Base-by-base conservation (phyloP, 2,888 invertebrate genomes). In the Cataglyphis cursor region DNA sequence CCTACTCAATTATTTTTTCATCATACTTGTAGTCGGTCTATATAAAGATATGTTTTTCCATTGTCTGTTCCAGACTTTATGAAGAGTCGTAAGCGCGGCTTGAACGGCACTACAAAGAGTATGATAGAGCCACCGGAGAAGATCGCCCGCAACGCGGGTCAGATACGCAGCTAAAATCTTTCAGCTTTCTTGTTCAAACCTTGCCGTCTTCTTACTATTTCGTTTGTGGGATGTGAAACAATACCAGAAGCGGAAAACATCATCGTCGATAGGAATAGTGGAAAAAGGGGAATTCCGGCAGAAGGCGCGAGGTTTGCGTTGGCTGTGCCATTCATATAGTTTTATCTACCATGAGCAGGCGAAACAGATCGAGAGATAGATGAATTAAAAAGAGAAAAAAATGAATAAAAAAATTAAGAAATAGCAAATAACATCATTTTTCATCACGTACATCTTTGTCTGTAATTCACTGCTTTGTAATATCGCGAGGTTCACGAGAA, bases 61-160 rank as follows among this genome's bases (percentile, higher is more conserved):
- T 95, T 89, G 90, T 91, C 89, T 93, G 94, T 91, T 96, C 51
- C 96, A 97, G 97, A 97, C 95, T 97, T 96, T 95, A 95, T 97
- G 96, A 96, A 96, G 94, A 96, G 96, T 83, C 96, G 96, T 94
- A 97, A 97, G 94, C 96, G 96, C 94, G 94, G 95, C 93, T 94
- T 96, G 88, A 95, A 94, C 93, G 92, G 93, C 88, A 95, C 95
- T 88, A 95, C 96, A 93, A 94, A 93, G 90, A 92, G 90, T 85
- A 90, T 93, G 90, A 91, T 94, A 88, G 95, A 95, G 85, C 94
- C 95, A 87, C 95, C 95, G 88, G 94, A 94, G 91, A 95, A 95
- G 92, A 93, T 95, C 70, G 87, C 94, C 72, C 95, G 95, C 91
- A 94, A 94, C 89, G 93, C 95, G 87, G 94, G 95, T 86, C 94